These are phyloP conservation scores for Neelides folsomi DNA, from an alignment of 2,888 invertebrate species.

Conservation along the genomic window DNA sequence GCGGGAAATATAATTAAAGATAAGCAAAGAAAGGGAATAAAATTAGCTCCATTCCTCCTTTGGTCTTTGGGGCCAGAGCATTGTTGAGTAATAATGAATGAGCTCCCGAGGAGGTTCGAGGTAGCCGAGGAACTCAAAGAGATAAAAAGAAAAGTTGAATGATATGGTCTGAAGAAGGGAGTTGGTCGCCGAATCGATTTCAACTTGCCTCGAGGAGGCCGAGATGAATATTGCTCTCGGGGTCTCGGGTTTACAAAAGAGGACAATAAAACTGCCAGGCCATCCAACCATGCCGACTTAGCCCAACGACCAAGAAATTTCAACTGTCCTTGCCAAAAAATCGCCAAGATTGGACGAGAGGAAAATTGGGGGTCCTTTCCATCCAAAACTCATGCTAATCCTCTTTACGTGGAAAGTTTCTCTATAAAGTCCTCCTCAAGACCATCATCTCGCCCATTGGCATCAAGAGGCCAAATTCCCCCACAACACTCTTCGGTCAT, in stretches of 20 bases:
- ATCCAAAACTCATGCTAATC: not conserved
- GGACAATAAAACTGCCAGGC: constrained; percentile 12
- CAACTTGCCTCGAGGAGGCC: too few species aligned
- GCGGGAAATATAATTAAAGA: too few species aligned
- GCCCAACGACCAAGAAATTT: constrained; percentile 13
- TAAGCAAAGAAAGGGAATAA: too few species aligned
- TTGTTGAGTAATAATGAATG: too few species aligned
- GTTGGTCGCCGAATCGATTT: too few species aligned
- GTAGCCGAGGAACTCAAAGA: too few species aligned
- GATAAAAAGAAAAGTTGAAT: too few species aligned
- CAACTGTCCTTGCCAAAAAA: constrained; percentile 12
- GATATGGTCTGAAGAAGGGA: too few species aligned
- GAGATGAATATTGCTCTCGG: not conserved
- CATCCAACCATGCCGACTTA: constrained; percentile 7
- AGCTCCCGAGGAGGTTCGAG: too few species aligned
- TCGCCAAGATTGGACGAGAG: constrained; percentile 7
- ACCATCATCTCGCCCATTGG: not conserved
- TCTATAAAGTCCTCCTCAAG: not conserved
- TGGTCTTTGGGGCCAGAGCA: too few species aligned
- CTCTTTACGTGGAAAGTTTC: not conserved
- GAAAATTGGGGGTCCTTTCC: not conserved
- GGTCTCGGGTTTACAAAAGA: constrained; percentile 7
- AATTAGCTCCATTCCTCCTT: too few species aligned
- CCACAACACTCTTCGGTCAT: too few species aligned
- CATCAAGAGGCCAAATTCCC: not conserved